Percentiles rank a stretch among this genome's conserved stretches.
phyloP scores from a whole-genome alignment of 2,888 invertebrate species.

The Chydorus sphaericus region DNA sequence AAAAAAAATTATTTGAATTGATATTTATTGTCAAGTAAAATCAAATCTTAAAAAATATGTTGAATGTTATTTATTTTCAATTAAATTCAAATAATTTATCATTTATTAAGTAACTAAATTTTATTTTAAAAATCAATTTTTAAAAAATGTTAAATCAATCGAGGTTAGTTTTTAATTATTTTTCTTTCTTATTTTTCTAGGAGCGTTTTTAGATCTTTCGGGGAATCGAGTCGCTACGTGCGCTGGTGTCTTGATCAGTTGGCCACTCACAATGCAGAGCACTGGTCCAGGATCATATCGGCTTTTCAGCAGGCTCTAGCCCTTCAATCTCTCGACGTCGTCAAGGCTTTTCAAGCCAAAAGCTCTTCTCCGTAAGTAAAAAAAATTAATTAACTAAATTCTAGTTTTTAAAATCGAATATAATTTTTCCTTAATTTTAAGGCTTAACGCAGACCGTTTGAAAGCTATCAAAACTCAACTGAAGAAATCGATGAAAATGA shows the following conservation, averaged over 20 bases:
- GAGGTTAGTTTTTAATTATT: no score
- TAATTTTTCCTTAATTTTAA: no score
- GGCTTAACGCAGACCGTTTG: not conserved
- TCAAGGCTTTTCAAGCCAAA: not conserved
- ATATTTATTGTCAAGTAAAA: no score
- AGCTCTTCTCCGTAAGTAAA: not conserved
- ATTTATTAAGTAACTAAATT: no score
- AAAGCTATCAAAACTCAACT: not conserved
- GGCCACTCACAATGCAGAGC: constrained; percentile 1
- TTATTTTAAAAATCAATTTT: no score
- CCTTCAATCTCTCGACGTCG: not conserved
- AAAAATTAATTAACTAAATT: not conserved
- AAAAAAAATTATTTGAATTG: no score
- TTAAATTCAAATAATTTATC: no score
- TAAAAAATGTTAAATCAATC: no score
- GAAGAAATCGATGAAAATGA: not conserved
- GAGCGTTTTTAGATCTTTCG: not conserved
- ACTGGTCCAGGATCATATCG: constrained; percentile 3
- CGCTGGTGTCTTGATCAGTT: constrained; percentile 7
- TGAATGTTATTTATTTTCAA: no score
- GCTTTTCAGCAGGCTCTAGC: constrained; percentile 2
- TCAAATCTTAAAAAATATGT: no score
- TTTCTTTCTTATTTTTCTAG: no score
- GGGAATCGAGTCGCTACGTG: constrained; percentile 3
- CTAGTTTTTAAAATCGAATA: no score